These are phyloP conservation scores for Chydorus sphaericus DNA, from an alignment of 2,888 invertebrate species.

Conservation along the genomic window DNA sequence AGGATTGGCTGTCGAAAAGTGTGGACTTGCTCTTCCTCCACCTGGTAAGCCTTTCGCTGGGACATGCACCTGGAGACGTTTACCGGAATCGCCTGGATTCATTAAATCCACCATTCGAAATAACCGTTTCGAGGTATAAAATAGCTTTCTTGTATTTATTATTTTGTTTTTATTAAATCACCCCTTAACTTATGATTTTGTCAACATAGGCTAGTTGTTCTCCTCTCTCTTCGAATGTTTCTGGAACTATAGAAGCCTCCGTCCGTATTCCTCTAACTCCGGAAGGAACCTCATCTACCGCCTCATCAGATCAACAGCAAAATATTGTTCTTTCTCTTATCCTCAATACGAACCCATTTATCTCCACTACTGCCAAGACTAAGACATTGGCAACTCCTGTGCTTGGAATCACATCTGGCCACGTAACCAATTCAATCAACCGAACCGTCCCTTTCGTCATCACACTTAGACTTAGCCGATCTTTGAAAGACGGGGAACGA, in stretches of 20 bases:
- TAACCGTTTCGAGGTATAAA: no score
- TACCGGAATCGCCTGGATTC: not conserved
- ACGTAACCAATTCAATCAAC: not conserved
- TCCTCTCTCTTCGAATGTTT: not conserved
- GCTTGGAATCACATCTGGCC: not conserved
- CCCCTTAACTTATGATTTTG: no score
- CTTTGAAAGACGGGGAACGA: not conserved
- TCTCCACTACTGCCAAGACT: not conserved
- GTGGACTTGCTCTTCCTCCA: not conserved
- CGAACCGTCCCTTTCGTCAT: conserved; percentile 1
- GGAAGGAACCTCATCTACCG: not conserved
- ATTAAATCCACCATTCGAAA: no score
- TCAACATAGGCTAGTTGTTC: no score
- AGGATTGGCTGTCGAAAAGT: conserved; percentile 1
- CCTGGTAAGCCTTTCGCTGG: not conserved
- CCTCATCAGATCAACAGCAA: no score
- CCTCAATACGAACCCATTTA: not conserved
- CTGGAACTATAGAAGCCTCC: not conserved
- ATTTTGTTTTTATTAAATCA: no score
- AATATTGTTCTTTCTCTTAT: not conserved
- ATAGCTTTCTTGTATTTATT: no score
- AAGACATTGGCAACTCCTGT: conserved; percentile 2
- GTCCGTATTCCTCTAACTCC: not conserved
- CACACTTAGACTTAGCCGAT: not conserved
- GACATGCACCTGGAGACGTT: not conserved